These are phyloP conservation scores for Norana najaformis DNA, from an alignment of 2,888 invertebrate species.

Conservation along the genomic window DNA sequence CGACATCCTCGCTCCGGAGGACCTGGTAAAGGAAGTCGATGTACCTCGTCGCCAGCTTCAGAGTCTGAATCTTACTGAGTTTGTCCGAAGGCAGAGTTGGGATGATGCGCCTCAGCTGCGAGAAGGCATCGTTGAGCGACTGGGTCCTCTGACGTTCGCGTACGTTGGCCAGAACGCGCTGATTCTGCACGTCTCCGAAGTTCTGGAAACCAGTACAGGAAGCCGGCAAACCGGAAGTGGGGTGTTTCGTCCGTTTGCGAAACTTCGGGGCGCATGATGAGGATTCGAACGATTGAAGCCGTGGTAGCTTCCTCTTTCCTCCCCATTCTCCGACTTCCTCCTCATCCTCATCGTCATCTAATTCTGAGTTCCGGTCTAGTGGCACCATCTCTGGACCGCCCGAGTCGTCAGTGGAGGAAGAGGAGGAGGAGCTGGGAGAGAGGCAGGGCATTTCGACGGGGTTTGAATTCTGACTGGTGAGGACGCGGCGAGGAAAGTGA, in stretches of 20 bases:
- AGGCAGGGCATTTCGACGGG: not conserved
- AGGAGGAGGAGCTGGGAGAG: not conserved
- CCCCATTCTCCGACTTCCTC: not conserved
- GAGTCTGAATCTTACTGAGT: slow-evolving; percentile 94
- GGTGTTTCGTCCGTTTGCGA: not conserved
- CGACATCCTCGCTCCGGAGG: slow-evolving; percentile 59
- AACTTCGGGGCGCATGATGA: not conserved
- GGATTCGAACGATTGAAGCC: not conserved
- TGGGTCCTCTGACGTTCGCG: slow-evolving; percentile 70
- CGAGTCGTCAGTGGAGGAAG: not conserved
- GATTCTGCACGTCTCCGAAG: slow-evolving; percentile 70
- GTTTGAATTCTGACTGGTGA: not conserved
- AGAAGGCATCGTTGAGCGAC: slow-evolving; percentile 76
- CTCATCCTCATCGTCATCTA: not conserved
- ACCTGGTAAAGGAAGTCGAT: slow-evolving; percentile 91
- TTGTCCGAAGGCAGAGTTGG: slow-evolving; percentile 98
- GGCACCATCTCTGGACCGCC: not conserved
- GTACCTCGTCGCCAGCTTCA: slow-evolving; percentile 89
- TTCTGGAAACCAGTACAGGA: slow-evolving; percentile 8
- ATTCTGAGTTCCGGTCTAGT: not conserved
- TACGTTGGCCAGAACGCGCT: slow-evolving; percentile 92
- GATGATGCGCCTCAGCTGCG: slow-evolving; percentile 88
- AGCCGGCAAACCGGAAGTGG: not conserved
- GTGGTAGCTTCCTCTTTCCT: not conserved
- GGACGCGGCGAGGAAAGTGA: not conserved